These are phyloP conservation scores for Lysandra coridon DNA, from an alignment of 2,888 invertebrate genomes.

Conservation along the genomic window DNA sequence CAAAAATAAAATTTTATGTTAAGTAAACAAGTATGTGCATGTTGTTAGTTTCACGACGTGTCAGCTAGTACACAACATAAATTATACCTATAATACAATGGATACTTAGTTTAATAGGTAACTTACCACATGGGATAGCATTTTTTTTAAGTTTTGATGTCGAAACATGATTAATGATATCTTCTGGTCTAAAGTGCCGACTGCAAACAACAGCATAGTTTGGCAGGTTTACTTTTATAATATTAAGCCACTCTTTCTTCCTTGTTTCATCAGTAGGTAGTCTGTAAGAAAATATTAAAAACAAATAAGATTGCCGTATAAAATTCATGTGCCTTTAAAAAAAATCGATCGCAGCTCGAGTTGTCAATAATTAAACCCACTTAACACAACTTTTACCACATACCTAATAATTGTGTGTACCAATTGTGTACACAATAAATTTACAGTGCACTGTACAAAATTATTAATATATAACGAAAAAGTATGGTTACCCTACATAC, in stretches of 20 bases:
- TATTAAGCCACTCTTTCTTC: background rate
- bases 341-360: slow-evolving; percentile 2
- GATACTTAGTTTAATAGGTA: slow-evolving; percentile 3
- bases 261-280: background rate
- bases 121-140: background rate
- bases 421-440: slow-evolving; percentile 9
- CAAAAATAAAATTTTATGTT: slow-evolving; percentile 4
- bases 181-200: slow-evolving; percentile 1
- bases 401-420: slow-evolving; percentile 8
- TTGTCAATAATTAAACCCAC: slow-evolving; percentile 6
- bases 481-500: background rate
- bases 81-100: slow-evolving; percentile 2
- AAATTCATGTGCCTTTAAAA: slow-evolving; percentile 1
- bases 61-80: slow-evolving; percentile 8
- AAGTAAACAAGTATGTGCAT: slow-evolving; percentile 6
- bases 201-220: slow-evolving; percentile 8
- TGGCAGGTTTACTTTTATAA: slow-evolving; percentile 2
- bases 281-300: background rate
- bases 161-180: background rate
- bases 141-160: background rate
- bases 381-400: slow-evolving; percentile 12
- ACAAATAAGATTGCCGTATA: background rate
- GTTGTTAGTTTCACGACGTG: slow-evolving; percentile 1
- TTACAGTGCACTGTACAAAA: slow-evolving; percentile 9
- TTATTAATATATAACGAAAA: slow-evolving; percentile 3